phyloP scores from a whole-genome alignment of 2,888 invertebrate genomes.

The Odontocerum albicorne region DNA sequence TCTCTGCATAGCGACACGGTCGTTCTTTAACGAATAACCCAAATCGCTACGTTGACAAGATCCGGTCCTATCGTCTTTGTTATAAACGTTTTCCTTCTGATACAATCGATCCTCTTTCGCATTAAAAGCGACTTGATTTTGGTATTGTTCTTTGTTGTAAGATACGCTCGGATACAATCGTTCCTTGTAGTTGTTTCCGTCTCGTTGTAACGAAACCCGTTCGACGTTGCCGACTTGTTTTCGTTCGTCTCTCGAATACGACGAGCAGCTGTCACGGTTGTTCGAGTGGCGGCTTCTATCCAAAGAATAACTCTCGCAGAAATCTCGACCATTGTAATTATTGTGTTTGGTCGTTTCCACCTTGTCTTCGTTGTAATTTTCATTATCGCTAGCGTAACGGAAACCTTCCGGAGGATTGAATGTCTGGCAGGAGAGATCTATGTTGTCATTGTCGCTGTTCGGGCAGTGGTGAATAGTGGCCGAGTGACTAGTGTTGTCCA shows the following conservation, averaged over 20 bases:
- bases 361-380: background rate
- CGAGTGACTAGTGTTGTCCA: background rate
- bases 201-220: too few species aligned
- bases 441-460: background rate
- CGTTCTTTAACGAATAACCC: too few species aligned
- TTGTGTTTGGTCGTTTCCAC: too few species aligned
- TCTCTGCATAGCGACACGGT: background rate
- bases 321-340: too few species aligned
- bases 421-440: background rate
- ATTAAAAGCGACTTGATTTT: too few species aligned
- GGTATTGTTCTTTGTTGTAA: background rate
- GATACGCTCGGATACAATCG: background rate
- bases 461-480: background rate
- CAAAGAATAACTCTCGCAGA: background rate
- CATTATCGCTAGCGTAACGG: background rate
- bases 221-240: too few species aligned
- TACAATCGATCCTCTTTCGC: too few species aligned
- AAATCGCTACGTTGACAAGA: too few species aligned
- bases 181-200: too few species aligned
- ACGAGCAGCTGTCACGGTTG: background rate
- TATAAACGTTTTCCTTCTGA: too few species aligned
- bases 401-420: constrained; percentile 3
- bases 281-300: background rate
- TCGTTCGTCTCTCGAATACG: background rate
- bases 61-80: too few species aligned